A percentile compares a stretch with the other conserved stretches of the same genome.
Evolutionary conservation across 2,113 vertebrate genomes (phyloP).

Genomic region (Entelurus aequoreus): DNA sequence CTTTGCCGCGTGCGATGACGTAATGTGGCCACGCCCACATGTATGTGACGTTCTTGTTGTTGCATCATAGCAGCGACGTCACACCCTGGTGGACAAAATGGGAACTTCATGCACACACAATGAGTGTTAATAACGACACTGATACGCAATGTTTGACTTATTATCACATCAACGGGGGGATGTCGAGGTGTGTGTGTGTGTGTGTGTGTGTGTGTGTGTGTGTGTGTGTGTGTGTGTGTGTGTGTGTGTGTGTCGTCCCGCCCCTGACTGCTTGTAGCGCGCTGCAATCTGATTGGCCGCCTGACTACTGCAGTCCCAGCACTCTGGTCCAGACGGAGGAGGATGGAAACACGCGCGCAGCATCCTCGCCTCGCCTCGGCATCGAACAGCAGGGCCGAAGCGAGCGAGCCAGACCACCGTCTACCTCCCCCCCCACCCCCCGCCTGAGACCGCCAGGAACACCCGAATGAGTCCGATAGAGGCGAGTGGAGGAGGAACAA

Average conservation of each 20-base stretch:
- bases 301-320: slow-evolving; percentile 58
- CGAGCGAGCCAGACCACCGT: too few relatives aligned
- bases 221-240: slow-evolving; percentile 13
- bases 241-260: slow-evolving; percentile 21
- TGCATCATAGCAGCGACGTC: too few relatives aligned
- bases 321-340: slow-evolving; percentile 36
- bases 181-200: slow-evolving; percentile 1
- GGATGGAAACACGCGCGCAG: slow-evolving; percentile 16
- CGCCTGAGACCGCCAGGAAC: background rate
- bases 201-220: slow-evolving; percentile 5
- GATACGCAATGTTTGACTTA: too few relatives aligned
- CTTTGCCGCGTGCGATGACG: too few relatives aligned
- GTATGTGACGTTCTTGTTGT: too few relatives aligned
- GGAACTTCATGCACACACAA: too few relatives aligned
- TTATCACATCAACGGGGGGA: background rate
- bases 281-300: slow-evolving; percentile 56
- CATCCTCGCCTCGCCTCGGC: background rate
- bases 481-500: background rate
- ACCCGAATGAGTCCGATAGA: background rate
- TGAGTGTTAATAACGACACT: too few relatives aligned
- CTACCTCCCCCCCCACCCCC: background rate
- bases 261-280: slow-evolving; percentile 32
- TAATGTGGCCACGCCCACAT: too few relatives aligned
- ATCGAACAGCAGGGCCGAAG: background rate
- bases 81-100: too few relatives aligned